Percentiles rank a stretch among this genome's conserved stretches.
Conservation (phyloP, 2,888 invertebrate genomes). For the Adelphocoris suturalis region DNA sequence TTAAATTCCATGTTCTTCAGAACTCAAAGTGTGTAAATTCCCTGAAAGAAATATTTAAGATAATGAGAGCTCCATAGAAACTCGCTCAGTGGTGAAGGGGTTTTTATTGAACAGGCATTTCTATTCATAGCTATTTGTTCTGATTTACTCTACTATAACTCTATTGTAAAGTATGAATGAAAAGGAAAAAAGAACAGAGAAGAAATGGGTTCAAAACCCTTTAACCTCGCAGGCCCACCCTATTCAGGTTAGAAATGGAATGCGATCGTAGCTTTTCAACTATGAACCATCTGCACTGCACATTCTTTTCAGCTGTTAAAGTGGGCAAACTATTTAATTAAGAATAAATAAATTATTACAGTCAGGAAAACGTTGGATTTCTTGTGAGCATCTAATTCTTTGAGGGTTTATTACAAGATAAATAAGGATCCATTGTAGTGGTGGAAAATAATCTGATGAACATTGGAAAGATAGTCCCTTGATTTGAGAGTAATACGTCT, state of each 20-base stretch:
- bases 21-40: background rate
- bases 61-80: background rate
- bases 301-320: too few species aligned
- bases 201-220: conserved; percentile 28
- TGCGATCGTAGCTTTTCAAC: background rate
- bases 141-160: conserved; percentile 52
- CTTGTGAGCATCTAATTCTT: too few species aligned
- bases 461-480: too few species aligned
- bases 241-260: background rate
- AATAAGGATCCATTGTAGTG: too few species aligned
- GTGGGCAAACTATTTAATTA: too few species aligned
- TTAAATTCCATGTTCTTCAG: background rate
- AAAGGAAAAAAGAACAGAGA: conserved; percentile 43
- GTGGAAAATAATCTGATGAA: too few species aligned
- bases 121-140: conserved; percentile 47
- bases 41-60: background rate
- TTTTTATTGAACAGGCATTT: conserved; percentile 24
- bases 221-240: background rate
- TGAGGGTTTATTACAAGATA: too few species aligned
- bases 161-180: conserved; percentile 38
- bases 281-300: too few species aligned
- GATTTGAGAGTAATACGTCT: too few species aligned
- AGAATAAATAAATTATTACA: too few species aligned
- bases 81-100: background rate
- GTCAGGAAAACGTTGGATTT: too few species aligned